Evolutionary conservation across 2,888 invertebrate genomes (phyloP).

Genomic region (Chymomyza caudatula): DNA sequence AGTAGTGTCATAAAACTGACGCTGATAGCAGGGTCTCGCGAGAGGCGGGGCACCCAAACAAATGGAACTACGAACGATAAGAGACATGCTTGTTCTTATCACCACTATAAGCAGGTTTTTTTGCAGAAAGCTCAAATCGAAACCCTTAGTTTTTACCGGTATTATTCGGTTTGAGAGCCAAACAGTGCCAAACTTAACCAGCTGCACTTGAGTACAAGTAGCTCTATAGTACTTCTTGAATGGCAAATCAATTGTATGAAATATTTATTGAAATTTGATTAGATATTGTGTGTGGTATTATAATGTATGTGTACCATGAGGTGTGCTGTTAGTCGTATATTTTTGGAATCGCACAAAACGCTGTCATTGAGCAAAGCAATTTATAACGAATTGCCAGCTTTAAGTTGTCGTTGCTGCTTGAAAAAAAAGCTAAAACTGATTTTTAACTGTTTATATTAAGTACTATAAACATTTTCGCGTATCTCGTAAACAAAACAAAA

Average conservation of each 20-base stretch:
- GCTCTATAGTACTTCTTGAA: constrained; percentile 47
- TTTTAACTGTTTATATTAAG: too few species aligned
- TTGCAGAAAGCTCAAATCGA: background rate
- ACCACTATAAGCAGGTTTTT: background rate
- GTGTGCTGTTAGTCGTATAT: background rate
- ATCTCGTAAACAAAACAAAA: background rate
- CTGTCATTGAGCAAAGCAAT: too few species aligned
- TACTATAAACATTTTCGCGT: too few species aligned
- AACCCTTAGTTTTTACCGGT: background rate
- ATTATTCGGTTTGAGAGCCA: constrained; percentile 18
- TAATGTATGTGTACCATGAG: background rate
- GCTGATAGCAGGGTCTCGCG: background rate
- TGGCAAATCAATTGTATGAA: constrained; percentile 57
- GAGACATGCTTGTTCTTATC: background rate
- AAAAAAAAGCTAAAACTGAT: background rate
- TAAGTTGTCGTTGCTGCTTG: background rate
- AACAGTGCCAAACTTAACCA: constrained; percentile 4
- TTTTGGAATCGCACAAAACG: background rate
- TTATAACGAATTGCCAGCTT: background rate
- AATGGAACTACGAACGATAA: background rate
- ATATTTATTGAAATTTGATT: constrained; percentile 54
- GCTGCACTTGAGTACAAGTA: constrained; percentile 31
- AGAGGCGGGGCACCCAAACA: background rate
- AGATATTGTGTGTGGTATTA: constrained; percentile 43
- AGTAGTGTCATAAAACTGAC: background rate